Percentiles rank a stretch among this genome's conserved stretches.
phyloP scores from a whole-genome alignment of 2,797 vertebrate species.

The Dicrostonyx torquatus region DNA sequence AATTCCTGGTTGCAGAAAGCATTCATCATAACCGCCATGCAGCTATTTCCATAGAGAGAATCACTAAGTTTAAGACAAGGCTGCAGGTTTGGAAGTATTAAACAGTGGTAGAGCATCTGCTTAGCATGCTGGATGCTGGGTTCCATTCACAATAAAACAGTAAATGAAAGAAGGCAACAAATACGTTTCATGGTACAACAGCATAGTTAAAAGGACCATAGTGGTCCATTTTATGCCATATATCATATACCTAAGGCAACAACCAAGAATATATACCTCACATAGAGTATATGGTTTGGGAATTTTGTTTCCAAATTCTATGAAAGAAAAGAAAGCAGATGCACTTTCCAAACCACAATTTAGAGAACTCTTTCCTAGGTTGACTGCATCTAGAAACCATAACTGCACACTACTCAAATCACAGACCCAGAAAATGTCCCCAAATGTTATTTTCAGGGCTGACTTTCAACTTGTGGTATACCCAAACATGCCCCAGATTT shows the following conservation, averaged over 20 bases:
- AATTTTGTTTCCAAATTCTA: not conserved
- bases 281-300: not conserved
- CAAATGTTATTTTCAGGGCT: not conserved
- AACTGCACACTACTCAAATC: not conserved
- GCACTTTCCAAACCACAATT: conserved; percentile 1
- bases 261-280: not conserved
- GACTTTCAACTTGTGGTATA: not conserved
- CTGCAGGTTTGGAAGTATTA: not conserved
- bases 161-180: not conserved
- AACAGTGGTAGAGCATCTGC: not conserved
- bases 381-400: not conserved
- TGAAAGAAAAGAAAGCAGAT: not conserved
- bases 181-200: not conserved
- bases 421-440: not conserved
- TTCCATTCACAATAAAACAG: not conserved
- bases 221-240: not conserved
- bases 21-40: not conserved
- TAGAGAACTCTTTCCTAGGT: not conserved
- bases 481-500: not conserved
- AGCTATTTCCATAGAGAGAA: not conserved
- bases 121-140: not conserved
- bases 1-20: not conserved
- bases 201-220: not conserved
- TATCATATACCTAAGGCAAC: not conserved
- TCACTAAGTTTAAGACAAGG: not conserved